phyloP scores from a whole-genome alignment of 1,140 invertebrate species.

The Probaryconus sp. region DNA sequence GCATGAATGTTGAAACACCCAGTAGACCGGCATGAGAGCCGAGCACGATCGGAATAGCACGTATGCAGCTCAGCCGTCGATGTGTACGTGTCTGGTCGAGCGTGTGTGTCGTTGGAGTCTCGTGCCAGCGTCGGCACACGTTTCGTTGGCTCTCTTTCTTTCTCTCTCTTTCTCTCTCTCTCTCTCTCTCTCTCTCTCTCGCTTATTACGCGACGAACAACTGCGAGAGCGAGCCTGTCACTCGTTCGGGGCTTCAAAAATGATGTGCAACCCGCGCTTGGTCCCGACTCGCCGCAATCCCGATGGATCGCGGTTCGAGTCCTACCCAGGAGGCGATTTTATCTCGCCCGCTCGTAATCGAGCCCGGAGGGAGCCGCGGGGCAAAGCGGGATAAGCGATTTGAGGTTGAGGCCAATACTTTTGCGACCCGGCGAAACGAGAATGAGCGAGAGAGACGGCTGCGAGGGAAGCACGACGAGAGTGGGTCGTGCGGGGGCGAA shows the following conservation, averaged over 20 bases:
- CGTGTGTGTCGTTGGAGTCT: constrained; percentile 48
- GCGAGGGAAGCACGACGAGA: too few species aligned
- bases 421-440: constrained; percentile 21
- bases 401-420: constrained; percentile 54
- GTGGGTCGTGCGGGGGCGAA: too few species aligned
- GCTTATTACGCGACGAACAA: constrained; percentile 63
- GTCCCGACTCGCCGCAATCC: constrained; percentile 1
- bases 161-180: too few species aligned
- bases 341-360: constrained; percentile 41
- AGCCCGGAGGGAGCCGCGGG: constrained; percentile 13
- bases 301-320: constrained; percentile 21
- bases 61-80: constrained; percentile 29
- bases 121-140: constrained; percentile 59
- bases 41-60: constrained; percentile 33
- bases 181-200: too few species aligned
- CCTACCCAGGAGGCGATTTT: constrained; percentile 22
- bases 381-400: constrained; percentile 35
- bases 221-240: constrained; percentile 56
- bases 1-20: constrained; percentile 21
- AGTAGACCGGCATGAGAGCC: constrained; percentile 18
- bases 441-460: constrained; percentile 26
- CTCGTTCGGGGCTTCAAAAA: constrained; percentile 50
- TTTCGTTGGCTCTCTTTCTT: too few species aligned
- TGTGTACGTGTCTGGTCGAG: constrained; percentile 11
- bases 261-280: constrained; percentile 29